phyloP scores from a whole-genome alignment of 2,797 vertebrate genomes.

The Harpagifer antarcticus region DNA sequence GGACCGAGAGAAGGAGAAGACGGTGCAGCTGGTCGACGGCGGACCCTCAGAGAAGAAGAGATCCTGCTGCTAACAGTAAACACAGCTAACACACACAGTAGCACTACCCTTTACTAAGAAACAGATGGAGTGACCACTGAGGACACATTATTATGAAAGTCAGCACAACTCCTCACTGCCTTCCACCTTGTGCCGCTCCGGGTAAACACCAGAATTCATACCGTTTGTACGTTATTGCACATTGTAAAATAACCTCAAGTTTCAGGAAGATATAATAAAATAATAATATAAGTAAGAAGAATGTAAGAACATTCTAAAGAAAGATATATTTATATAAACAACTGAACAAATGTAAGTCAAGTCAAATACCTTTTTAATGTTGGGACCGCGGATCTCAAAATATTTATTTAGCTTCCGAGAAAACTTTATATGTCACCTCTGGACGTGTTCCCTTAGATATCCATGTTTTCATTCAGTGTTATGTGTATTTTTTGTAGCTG shows the following conservation, averaged over 20 bases:
- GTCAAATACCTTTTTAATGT: constrained; percentile 24
- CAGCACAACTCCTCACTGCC: constrained; percentile 20
- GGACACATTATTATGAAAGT: constrained; percentile 1
- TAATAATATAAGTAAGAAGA: background rate
- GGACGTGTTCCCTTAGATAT: constrained; percentile 16
- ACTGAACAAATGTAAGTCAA: constrained; percentile 18
- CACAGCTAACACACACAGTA: constrained; percentile 18
- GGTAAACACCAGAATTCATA: background rate
- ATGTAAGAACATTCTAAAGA: background rate
- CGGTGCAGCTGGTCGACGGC: constrained; percentile 76
- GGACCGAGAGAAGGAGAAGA: constrained; percentile 90
- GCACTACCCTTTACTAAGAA: constrained; percentile 43
- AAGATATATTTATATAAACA: background rate
- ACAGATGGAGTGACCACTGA: constrained; percentile 26
- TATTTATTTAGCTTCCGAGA: constrained; percentile 32
- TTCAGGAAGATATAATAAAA: background rate
- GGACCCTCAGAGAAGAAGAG: constrained; percentile 82
- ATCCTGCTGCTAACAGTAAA: constrained; percentile 85
- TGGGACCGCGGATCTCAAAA: constrained; percentile 10
- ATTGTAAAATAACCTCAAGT: constrained; percentile 1
- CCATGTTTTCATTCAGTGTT: constrained; percentile 24
- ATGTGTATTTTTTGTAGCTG: constrained; percentile 12
- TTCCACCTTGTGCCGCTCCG: constrained; percentile 21
- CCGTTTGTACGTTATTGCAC: constrained; percentile 27
- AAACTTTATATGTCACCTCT: background rate